phyloP scores from a whole-genome alignment of 2,797 vertebrate species.

The Carapus acus region DNA sequence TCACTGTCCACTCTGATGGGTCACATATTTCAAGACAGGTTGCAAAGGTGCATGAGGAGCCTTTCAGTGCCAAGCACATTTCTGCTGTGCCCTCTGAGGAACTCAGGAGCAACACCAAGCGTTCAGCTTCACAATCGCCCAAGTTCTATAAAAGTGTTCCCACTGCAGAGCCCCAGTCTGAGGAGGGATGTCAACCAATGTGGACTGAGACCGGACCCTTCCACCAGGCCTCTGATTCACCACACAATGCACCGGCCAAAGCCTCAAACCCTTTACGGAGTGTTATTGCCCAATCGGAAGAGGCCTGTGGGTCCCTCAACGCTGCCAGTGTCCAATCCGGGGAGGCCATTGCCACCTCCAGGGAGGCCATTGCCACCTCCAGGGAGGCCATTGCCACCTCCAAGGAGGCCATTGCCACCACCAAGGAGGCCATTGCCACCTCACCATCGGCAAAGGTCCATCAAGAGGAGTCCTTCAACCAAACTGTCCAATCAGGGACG shows the following conservation, averaged over 20 bases:
- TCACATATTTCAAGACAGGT: neutral
- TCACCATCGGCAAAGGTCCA: slow-evolving; percentile 26
- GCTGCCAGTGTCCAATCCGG: slow-evolving; percentile 19
- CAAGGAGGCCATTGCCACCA: neutral
- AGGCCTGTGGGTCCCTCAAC: slow-evolving; percentile 28
- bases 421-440: neutral
- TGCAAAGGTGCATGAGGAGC: slow-evolving; percentile 9
- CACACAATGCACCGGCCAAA: slow-evolving; percentile 13
- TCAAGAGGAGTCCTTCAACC: slow-evolving; percentile 27
- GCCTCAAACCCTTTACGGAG: slow-evolving; percentile 10
- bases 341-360: slow-evolving; percentile 11
- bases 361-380: slow-evolving; percentile 33
- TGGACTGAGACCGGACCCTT: slow-evolving; percentile 12
- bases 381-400: slow-evolving; percentile 4
- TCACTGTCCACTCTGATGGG: slow-evolving; percentile 16
- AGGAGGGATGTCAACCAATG: slow-evolving; percentile 6
- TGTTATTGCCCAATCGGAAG: slow-evolving; percentile 27
- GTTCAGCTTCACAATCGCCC: neutral
- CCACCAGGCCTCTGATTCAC: slow-evolving; percentile 17
- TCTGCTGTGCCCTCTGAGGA: slow-evolving; percentile 5
- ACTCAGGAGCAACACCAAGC: neutral
- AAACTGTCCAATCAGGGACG: slow-evolving; percentile 22
- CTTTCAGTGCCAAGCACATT: neutral
- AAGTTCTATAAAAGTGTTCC: neutral
- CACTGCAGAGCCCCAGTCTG: slow-evolving; percentile 6